Evolutionary conservation across 2,113 vertebrate genomes (phyloP), one percentile per base, ranked within the genome.

Genomic region (Psephotus haematonotus): DNA sequence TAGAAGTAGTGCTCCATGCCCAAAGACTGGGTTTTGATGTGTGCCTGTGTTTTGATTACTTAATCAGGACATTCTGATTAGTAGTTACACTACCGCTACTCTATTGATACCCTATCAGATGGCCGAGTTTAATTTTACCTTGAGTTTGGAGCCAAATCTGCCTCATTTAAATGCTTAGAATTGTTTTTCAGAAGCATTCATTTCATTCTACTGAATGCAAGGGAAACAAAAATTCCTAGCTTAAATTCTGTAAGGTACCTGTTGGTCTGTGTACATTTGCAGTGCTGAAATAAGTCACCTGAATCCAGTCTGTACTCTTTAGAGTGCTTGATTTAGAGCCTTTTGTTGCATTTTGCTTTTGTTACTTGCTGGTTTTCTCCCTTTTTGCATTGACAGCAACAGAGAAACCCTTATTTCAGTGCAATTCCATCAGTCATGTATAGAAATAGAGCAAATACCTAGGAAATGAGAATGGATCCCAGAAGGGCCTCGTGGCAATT

Each of bases 391-490:
- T 0, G 2, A 62, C 22, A 92, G 44, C 69, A 87, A 79, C 77
- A 93, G 92, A 95, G 43, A 79, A 91, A 75, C 11, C 6, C n/a
- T 90, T 90, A 77, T 86, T 97, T 90, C 59, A 43, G 52, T 55
- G 33, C 47, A 93, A 44, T 87, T 82, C 70, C 27, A 72, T 78
- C 68, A 86, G 25, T 68, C 1, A 2, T 39, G 14, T 79, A 47
- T n/a, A 87, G 86, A 95, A 93, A 79, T 28, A 95, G 74, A 82
- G 41, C 35, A 87, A 92, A 93, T 82, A 87, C 52, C 44, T 91
- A 68, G 62, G 59, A 95, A 95, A 93, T 79, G 53, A 41, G 91
- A 89, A 76, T 88, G 72, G 86, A 72, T 95, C 89, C 94, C 91
- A 79, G 57, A 95, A 95, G 93, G 41, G 27, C 81, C 91, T 86